Base-by-base conservation (phyloP, 2,797 vertebrate genomes). In the Eulemur coronatus region DNA sequence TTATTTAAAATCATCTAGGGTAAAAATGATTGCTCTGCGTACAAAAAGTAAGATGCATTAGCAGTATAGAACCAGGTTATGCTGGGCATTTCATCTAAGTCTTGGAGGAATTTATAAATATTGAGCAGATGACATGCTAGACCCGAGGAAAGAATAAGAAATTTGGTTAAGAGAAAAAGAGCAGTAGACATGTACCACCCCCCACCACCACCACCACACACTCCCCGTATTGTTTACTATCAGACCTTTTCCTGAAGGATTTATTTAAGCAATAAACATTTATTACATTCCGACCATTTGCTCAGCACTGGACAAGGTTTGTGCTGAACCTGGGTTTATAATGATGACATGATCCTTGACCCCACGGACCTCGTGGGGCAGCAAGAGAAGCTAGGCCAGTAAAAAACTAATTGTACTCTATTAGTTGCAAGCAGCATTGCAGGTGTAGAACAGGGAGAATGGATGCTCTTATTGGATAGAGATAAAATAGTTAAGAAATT, bases 201-300 rank as follows among this genome's bases (percentile, higher is more conserved):
- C n/a, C n/a, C n/a, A n/a, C n/a, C n/a, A n/a, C 59, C 59, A 5
- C 73, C 20, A 8, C 57, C 80, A 41, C 41, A 41, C 41, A 41
- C 41, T 41, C 35, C 4, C 33, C 55, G 82, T 91, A 78, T 89
- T 75, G 75, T 89, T 91, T 89, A 55, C 85, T 82, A 76, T 69
- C 88, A 89, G 65, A 72, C 17, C 57, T 91, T 84, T 95, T 91
- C 65, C 57, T 48, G 82, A 84, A 93, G 69, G 82, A 97, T 96
- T 97, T 94, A 97, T 89, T 89, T 93, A 94, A 92, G 65, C 84
- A 76, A 76, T 94, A 96, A 97, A 94, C 79, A 84, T 96, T 96
- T 96, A 96, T 52, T 73, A 95, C 67, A 87, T 61, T 92, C 89
- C 84, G 79, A 35, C 88, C 92, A 69, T 92, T 96, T 95, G 91